Base-by-base conservation (phyloP, 2,888 invertebrate genomes). In the Rhamphomyia laevipes region DNA sequence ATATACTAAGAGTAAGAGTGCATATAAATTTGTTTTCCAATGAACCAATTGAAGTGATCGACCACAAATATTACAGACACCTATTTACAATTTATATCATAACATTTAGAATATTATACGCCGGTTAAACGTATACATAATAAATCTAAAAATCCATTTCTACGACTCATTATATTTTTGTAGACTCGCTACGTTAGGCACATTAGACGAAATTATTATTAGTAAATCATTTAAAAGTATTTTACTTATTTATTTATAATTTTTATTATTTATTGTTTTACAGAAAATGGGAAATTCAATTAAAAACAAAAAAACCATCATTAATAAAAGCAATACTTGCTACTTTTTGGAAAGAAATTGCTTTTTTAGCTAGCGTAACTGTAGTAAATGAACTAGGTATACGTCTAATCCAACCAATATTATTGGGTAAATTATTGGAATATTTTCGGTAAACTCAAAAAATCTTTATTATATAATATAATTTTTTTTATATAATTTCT, bases 331-430 rank as follows among this genome's bases (percentile, higher is more conserved):
- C 56, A 11, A 53, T 56, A 23, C 15, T 46, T 10, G 18, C 37
- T 15, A 58, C 59, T 43, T 59, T 58, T 48, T 58, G 59, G 58
- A 38, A 45, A 15, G 59, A 59, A 33, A 55, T 57, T 33, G 4
- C 40, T 9, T 9, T 47, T 7, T 44, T 57, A 13, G 56, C 55
- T 10, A 10, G 55, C 5, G 31, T 56, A 13, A 41, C 48, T 13
- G 48, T 52, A 15, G 33, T 56, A 10, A 57, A 53, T 46, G 58
- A 59, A 37, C 23, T 59, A 31, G 49, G 53, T 11, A 40, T 57
- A n/a, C 47, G 57, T 46, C 46, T 59, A 16, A 33, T 43, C 2
- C 52, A 53, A 46, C 59, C 57, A 43, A 47, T 57, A 27, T 45
- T 59, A 12, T 42, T 59, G 10, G 59, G 59, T 16, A 45, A 46